phyloP scores from a whole-genome alignment of 2,888 invertebrate species.

The Ophioninae sp. region DNA sequence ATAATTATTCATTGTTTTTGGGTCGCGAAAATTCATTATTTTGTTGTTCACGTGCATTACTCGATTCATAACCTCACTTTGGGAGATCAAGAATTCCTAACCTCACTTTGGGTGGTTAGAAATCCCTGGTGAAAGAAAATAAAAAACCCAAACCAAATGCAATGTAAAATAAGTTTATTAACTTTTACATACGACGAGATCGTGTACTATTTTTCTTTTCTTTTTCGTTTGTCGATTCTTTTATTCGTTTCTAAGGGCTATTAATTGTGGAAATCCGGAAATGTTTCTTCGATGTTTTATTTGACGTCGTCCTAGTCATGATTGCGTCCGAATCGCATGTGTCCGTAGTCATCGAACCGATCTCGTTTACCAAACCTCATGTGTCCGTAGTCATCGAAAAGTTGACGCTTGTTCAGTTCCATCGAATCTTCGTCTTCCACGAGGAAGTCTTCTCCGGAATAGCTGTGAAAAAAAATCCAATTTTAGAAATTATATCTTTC shows the following conservation, averaged over 20 bases:
- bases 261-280: slow-evolving; percentile 26
- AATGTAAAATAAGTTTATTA: slow-evolving; percentile 68
- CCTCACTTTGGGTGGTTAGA: too few species aligned
- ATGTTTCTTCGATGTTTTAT: slow-evolving; percentile 16
- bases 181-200: slow-evolving; percentile 35
- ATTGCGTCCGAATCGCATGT: slow-evolving; percentile 87
- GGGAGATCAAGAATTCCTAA: too few species aligned
- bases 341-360: slow-evolving; percentile 89
- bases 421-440: slow-evolving; percentile 81
- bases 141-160: slow-evolving; percentile 33
- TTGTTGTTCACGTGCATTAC: too few species aligned
- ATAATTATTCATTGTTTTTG: too few species aligned
- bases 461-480: slow-evolving; percentile 52
- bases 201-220: slow-evolving; percentile 40
- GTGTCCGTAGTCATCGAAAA: slow-evolving; percentile 85
- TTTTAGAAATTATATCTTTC: neutral
- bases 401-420: slow-evolving; percentile 81
- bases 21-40: too few species aligned
- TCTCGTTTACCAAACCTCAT: slow-evolving; percentile 85
- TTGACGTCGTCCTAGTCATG: slow-evolving; percentile 62
- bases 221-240: slow-evolving; percentile 25
- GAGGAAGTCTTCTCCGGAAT: slow-evolving; percentile 68
- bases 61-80: too few species aligned
- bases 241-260: slow-evolving; percentile 15
- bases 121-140: neutral